Evolutionary conservation across 2,888 invertebrate species (phyloP).

Genomic region (Polietes domitor): DNA sequence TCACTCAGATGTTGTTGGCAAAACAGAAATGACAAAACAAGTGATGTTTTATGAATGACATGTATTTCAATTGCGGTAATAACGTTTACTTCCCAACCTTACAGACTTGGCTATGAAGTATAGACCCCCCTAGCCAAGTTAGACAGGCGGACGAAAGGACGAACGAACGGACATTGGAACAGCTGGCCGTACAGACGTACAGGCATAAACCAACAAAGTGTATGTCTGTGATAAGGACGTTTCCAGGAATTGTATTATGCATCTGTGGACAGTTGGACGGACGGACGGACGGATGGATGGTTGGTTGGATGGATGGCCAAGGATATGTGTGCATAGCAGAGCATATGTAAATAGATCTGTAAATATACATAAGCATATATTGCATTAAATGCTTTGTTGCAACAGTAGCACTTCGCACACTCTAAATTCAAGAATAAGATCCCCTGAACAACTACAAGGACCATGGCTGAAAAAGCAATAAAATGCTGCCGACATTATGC

Average conservation of each 20-base stretch:
- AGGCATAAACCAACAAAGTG: neutral
- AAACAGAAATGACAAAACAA: slow-evolving; percentile 36
- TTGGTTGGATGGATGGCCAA: neutral
- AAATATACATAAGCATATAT: slow-evolving; percentile 4
- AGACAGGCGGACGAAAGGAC: neutral
- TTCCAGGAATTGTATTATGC: neutral
- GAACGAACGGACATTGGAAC: neutral
- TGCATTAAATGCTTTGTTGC: neutral
- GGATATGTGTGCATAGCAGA: neutral
- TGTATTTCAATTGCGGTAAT: slow-evolving; percentile 42
- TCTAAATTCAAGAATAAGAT: neutral
- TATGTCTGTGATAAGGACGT: neutral
- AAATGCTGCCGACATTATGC: too few species aligned
- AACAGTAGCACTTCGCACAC: neutral
- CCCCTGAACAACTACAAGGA: neutral
- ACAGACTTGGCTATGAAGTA: neutral
- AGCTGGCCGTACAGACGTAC: neutral
- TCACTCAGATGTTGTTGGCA: slow-evolving; percentile 5
- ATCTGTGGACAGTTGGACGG: neutral
- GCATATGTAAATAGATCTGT: neutral
- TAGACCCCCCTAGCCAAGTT: neutral
- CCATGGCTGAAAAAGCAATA: too few species aligned
- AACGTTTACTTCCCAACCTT: slow-evolving; percentile 35
- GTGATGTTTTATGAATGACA: slow-evolving; percentile 45
- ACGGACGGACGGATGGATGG: too few species aligned